These are phyloP conservation scores for Lithophane leautieri DNA, from an alignment of 2,888 invertebrate species.

Conservation along the genomic window DNA sequence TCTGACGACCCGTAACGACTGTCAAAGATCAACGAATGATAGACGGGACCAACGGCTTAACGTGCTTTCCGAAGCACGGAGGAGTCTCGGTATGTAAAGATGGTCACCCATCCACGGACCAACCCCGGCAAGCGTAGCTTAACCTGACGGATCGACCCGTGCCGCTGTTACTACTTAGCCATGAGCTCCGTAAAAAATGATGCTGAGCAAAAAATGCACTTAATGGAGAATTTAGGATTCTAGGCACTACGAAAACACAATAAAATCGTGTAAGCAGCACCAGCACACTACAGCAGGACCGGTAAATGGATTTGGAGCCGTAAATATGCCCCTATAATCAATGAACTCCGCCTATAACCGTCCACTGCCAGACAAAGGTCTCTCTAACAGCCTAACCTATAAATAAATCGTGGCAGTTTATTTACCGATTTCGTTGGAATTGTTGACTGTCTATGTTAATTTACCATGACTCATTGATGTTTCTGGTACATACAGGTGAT, in stretches of 20 bases:
- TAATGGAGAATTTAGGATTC: background rate
- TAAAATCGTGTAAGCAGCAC: background rate
- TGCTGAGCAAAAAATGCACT: background rate
- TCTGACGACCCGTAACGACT: no score
- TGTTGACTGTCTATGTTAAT: constrained; percentile 14
- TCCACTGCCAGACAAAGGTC: background rate
- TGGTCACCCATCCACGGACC: no score
- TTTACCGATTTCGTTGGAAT: constrained; percentile 19
- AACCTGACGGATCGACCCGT: no score
- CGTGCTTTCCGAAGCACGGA: no score
- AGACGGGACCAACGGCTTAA: no score
- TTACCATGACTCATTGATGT: constrained; percentile 19
- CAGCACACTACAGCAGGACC: no score
- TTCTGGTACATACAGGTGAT: background rate
- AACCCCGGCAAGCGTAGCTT: no score
- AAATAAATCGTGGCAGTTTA: background rate
- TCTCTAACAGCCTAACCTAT: background rate
- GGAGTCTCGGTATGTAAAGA: no score
- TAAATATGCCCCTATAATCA: constrained; percentile 3
- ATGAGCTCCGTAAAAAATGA: background rate
- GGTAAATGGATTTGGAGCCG: background rate
- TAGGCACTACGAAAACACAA: background rate
- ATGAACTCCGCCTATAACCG: background rate
- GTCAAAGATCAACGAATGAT: no score
- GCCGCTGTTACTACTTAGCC: no score